Percentiles rank a stretch among this genome's conserved stretches.
Conservation (phyloP, 2,113 vertebrate genomes). For the Ceyx cyanopectus region DNA sequence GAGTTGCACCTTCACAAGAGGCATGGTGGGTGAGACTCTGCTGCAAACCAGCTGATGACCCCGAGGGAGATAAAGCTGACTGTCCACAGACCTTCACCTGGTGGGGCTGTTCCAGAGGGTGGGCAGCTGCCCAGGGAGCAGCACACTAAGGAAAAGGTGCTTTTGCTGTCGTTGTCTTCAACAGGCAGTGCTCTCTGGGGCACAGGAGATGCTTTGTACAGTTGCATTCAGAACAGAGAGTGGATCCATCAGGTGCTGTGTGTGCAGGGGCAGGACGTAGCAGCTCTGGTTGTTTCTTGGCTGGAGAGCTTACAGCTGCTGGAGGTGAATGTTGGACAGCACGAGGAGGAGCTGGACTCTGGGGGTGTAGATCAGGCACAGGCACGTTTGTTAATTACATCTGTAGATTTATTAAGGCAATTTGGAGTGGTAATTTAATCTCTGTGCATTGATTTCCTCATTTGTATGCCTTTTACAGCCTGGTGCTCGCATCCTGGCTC, state of each 20-base stretch:
- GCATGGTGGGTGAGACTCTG: background rate
- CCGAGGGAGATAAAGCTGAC: background rate
- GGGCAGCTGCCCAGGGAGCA: background rate
- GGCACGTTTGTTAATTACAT: background rate
- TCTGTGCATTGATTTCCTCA: background rate
- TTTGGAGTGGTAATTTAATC: background rate
- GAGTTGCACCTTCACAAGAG: too few species aligned
- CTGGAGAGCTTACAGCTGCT: background rate
- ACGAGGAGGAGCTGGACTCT: background rate
- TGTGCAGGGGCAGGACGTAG: background rate
- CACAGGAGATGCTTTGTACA: background rate
- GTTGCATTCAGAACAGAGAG: background rate
- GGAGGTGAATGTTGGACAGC: background rate
- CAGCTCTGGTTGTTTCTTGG: background rate
- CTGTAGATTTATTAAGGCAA: background rate
- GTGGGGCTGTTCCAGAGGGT: background rate
- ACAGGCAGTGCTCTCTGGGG: background rate
- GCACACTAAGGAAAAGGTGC: background rate
- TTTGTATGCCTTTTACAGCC: background rate
- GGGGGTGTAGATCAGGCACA: background rate
- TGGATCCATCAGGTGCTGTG: background rate
- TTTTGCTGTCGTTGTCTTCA: background rate
- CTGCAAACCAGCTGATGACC: background rate
- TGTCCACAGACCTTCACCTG: background rate
- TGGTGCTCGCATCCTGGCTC: background rate